A percentile compares a stretch with the other conserved stretches of the same genome.
These are phyloP conservation scores for Muraenolepis orangiensis DNA, from an alignment of 2,797 vertebrate species.

Conservation along the genomic window DNA sequence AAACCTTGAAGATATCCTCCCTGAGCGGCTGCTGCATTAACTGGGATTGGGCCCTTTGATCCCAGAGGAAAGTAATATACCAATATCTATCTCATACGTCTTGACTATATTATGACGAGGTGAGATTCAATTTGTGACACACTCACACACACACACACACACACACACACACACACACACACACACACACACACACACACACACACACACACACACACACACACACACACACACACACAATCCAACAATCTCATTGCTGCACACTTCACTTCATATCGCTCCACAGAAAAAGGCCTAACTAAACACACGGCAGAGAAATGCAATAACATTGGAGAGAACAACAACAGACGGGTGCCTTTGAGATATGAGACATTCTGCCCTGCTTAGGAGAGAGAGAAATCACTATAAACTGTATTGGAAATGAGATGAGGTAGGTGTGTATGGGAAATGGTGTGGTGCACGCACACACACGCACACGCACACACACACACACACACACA, in stretches of 20 bases:
- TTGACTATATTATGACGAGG: background rate
- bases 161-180: too few species aligned
- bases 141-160: background rate
- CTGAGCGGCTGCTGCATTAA: background rate
- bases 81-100: background rate
- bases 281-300: conserved; percentile 28
- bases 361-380: conserved; percentile 23
- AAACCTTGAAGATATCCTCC: background rate
- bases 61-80: too few species aligned
- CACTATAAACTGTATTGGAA: conserved; percentile 12
- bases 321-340: conserved; percentile 13
- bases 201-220: conserved; percentile 1
- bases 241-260: background rate
- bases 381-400: conserved; percentile 16
- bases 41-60: background rate
- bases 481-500: conserved; percentile 4
- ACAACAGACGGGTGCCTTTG: conserved; percentile 24
- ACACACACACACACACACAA: background rate
- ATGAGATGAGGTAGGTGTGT: background rate
- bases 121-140: background rate
- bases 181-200: too few species aligned
- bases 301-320: conserved; percentile 14
- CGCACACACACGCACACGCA: conserved; percentile 1
- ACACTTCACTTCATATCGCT: conserved; percentile 5
- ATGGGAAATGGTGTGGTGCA: background rate